phyloP scores from a whole-genome alignment of 2,797 vertebrate species.

The Eutrigla gurnardus region DNA sequence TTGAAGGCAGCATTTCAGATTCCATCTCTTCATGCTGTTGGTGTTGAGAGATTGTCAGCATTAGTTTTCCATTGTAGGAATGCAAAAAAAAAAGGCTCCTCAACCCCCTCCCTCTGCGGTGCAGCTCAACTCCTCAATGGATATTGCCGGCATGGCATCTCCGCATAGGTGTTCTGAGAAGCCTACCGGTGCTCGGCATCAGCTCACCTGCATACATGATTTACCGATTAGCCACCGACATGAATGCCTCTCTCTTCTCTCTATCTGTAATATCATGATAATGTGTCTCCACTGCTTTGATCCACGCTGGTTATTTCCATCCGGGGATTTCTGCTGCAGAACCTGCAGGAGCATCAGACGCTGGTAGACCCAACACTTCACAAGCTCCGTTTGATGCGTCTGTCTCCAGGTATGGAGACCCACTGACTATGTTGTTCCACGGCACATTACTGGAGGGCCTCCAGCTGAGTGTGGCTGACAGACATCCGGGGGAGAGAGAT shows the following conservation, averaged over 20 bases:
- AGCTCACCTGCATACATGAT: constrained; percentile 42
- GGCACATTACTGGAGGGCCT: constrained; percentile 72
- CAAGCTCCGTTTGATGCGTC: constrained; percentile 70
- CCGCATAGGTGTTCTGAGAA: constrained; percentile 12
- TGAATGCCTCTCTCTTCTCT: constrained; percentile 33
- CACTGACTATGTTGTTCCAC: constrained; percentile 70
- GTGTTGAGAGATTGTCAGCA: constrained; percentile 56
- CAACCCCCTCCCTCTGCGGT: constrained; percentile 28
- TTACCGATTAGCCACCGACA: constrained; percentile 53
- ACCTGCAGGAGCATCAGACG: constrained; percentile 65
- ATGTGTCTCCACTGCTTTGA: constrained; percentile 57
- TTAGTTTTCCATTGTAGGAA: constrained; percentile 50
- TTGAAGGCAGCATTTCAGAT: constrained; percentile 66
- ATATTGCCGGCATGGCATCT: constrained; percentile 25
- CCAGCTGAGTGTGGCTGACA: constrained; percentile 78
- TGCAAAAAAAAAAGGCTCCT: constrained; percentile 21
- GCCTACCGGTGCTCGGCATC: constrained; percentile 10
- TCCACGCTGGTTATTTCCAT: constrained; percentile 63
- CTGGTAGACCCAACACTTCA: constrained; percentile 62
- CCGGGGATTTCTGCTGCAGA: constrained; percentile 56
- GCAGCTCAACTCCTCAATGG: constrained; percentile 19
- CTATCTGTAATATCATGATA: constrained; percentile 49
- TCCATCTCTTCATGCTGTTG: constrained; percentile 51
- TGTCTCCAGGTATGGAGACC: constrained; percentile 65
- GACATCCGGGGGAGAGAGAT: constrained; percentile 71